phyloP scores from a whole-genome alignment of 2,888 invertebrate genomes.

The Caenorhabditis afra region DNA sequence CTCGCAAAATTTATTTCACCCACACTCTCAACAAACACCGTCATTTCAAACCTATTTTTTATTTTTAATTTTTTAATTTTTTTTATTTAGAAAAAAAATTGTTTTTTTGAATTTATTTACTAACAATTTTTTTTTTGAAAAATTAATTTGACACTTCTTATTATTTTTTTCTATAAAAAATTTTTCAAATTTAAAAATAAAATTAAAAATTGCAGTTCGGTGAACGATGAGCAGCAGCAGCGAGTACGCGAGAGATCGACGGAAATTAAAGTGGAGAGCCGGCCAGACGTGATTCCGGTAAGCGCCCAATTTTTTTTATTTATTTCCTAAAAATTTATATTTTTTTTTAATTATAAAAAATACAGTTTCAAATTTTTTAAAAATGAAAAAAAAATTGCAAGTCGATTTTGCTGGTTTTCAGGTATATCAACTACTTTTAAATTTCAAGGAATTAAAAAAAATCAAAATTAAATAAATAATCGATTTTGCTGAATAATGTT shows the following conservation, averaged over 20 bases:
- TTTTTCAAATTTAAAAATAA: too few species aligned
- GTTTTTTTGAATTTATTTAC: background rate
- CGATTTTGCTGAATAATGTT: too few species aligned
- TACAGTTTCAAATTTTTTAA: too few species aligned
- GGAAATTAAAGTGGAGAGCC: conserved; percentile 20
- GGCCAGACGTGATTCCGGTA: conserved; percentile 54
- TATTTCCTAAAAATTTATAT: too few species aligned
- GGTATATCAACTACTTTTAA: too few species aligned
- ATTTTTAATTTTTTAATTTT: conserved; percentile 15
- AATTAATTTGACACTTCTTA: background rate
- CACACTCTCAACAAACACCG: background rate
- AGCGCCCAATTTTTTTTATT: too few species aligned
- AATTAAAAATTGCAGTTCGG: conserved; percentile 49
- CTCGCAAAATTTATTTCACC: too few species aligned
- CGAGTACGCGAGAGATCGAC: conserved; percentile 31
- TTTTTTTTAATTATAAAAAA: too few species aligned
- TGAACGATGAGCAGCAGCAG: conserved; percentile 56
- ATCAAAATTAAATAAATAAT: too few species aligned
- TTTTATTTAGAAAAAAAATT: conserved; percentile 9
- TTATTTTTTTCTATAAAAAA: background rate
- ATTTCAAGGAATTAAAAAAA: too few species aligned
- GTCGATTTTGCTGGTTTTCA: too few species aligned
- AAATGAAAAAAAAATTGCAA: too few species aligned
- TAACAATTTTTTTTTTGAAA: background rate
- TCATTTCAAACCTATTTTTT: conserved; percentile 2